Evolutionary conservation across 2,888 invertebrate genomes (phyloP).

Genomic region (Sisyra terminalis): DNA sequence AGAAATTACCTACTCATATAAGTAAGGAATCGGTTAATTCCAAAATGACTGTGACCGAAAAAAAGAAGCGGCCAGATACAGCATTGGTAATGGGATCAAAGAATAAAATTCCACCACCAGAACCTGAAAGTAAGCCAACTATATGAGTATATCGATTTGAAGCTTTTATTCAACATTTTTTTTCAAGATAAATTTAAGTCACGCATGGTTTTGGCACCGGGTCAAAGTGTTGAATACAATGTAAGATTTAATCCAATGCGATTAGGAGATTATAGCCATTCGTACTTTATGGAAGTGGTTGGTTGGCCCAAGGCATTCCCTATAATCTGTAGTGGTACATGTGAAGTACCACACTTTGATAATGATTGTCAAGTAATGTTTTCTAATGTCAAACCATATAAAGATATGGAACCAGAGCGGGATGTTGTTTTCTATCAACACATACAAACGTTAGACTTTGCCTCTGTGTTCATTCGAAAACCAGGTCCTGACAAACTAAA

Average conservation of each 20-base stretch:
- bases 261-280: constrained; percentile 17
- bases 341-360: constrained; percentile 22
- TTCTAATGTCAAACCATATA: constrained; percentile 14
- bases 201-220: constrained; percentile 14
- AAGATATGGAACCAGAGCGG: constrained; percentile 13
- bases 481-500: background rate
- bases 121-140: background rate
- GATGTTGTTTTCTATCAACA: constrained; percentile 18
- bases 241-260: constrained; percentile 18
- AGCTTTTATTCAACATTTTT: background rate
- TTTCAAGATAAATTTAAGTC: constrained; percentile 1
- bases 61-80: background rate
- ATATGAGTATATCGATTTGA: background rate
- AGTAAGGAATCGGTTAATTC: background rate
- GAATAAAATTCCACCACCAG: background rate
- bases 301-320: constrained; percentile 16
- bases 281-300: constrained; percentile 18
- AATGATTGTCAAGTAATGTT: constrained; percentile 19
- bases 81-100: background rate
- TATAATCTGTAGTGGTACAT: constrained; percentile 18
- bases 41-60: background rate
- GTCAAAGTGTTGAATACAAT: constrained; percentile 13
- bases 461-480: constrained; percentile 11
- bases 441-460: constrained; percentile 21
- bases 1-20: background rate